A percentile compares a stretch with the other conserved stretches of the same genome.
Conservation (phyloP, 2,797 vertebrate genomes). For the Borostomias antarcticus region DNA sequence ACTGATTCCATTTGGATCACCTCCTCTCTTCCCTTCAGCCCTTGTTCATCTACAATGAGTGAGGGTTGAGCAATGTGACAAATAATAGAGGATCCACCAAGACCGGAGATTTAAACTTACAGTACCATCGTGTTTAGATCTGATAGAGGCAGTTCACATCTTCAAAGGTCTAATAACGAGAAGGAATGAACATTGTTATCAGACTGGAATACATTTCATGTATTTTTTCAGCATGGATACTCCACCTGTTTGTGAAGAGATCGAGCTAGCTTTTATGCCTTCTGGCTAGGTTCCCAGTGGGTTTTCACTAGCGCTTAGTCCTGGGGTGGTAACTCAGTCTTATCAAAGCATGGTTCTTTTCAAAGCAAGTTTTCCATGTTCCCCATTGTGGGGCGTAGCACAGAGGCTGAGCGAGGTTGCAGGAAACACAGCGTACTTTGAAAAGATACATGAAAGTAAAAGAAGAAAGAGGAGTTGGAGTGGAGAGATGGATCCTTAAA, state of each 20-base stretch:
- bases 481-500: constrained; percentile 6
- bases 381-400: not conserved
- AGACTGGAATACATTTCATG: not conserved
- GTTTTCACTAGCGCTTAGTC: not conserved
- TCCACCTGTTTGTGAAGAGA: not conserved
- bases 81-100: not conserved
- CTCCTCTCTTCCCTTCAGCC: not conserved
- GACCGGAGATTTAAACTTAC: not conserved
- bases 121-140: not conserved
- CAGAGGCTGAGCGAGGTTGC: not conserved
- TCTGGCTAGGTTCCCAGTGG: not conserved
- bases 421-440: not conserved
- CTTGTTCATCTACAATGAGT: not conserved
- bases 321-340: not conserved
- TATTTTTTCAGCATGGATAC: not conserved
- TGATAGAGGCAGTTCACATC: not conserved
- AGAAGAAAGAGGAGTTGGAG: not conserved
- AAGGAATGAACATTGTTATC: not conserved
- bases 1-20: not conserved
- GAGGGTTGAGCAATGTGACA: not conserved
- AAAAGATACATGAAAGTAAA: not conserved
- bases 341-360: constrained; percentile 5
- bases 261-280: not conserved
- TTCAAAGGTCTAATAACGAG: not conserved
- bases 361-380: constrained; percentile 4